phyloP scores from a whole-genome alignment of 2,888 invertebrate genomes.

The Crematogaster levior region DNA sequence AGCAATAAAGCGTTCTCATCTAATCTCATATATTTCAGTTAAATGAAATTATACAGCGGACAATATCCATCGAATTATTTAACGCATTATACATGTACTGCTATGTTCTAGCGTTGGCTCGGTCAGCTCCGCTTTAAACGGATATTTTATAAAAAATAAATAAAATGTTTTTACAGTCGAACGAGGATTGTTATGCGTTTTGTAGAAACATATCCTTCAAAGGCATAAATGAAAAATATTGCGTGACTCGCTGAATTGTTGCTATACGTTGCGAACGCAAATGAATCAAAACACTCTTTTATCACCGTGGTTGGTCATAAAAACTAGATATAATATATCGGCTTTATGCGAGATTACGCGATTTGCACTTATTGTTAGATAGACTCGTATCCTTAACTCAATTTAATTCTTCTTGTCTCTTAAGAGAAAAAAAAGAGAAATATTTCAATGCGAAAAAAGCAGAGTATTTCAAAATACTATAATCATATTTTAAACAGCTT shows the following conservation, averaged over 20 bases:
- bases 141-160: conserved; percentile 28
- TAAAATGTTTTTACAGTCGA: conserved; percentile 35
- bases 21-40: conserved; percentile 12
- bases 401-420: neutral
- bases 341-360: neutral
- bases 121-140: neutral
- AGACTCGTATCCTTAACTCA: neutral
- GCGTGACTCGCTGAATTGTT: conserved; percentile 12
- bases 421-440: no score
- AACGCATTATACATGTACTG: neutral
- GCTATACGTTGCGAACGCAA: neutral
- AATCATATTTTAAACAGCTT: neutral
- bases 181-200: neutral
- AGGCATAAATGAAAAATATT: conserved; percentile 47
- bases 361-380: neutral
- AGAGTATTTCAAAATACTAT: neutral
- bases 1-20: neutral
- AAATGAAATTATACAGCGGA: neutral
- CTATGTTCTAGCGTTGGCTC: neutral
- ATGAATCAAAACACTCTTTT: conserved; percentile 26
- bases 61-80: conserved; percentile 1
- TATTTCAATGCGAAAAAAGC: neutral
- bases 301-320: neutral
- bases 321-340: no score
- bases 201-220: conserved; percentile 30